Evolutionary conservation across 2,888 invertebrate genomes (phyloP).

Genomic region (Pandemis heparana): DNA sequence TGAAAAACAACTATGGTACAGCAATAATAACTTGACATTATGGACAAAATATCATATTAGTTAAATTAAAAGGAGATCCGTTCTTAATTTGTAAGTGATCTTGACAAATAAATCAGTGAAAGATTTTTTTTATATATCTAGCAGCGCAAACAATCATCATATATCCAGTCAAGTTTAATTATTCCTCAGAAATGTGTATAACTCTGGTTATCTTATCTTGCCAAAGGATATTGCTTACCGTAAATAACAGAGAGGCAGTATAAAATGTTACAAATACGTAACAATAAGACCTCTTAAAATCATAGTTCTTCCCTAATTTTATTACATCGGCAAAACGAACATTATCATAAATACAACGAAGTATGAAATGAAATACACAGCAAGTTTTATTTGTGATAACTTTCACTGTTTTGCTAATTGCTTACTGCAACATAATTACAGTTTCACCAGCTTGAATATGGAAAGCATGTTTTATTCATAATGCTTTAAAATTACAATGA

Average conservation of each 20-base stretch:
- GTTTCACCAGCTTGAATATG: constrained; percentile 13
- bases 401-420: constrained; percentile 17
- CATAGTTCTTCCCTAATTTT: background rate
- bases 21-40: no score
- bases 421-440: background rate
- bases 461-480: constrained; percentile 28
- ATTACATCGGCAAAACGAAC: background rate
- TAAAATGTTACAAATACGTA: no score
- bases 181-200: background rate
- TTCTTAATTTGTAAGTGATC: no score
- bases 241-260: no score
- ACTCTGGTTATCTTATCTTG: background rate
- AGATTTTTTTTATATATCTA: no score
- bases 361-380: background rate
- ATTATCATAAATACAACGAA: background rate
- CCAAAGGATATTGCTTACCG: background rate
- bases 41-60: no score
- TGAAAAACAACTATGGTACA: no score
- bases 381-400: constrained; percentile 1
- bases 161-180: background rate
- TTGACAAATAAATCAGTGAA: no score
- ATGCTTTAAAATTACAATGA: constrained; percentile 6
- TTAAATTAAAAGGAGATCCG: no score
- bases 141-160: background rate
- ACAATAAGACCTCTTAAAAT: no score